Evolutionary conservation across 2,797 vertebrate genomes (phyloP).

Genomic region (Gymnothorax javanicus): DNA sequence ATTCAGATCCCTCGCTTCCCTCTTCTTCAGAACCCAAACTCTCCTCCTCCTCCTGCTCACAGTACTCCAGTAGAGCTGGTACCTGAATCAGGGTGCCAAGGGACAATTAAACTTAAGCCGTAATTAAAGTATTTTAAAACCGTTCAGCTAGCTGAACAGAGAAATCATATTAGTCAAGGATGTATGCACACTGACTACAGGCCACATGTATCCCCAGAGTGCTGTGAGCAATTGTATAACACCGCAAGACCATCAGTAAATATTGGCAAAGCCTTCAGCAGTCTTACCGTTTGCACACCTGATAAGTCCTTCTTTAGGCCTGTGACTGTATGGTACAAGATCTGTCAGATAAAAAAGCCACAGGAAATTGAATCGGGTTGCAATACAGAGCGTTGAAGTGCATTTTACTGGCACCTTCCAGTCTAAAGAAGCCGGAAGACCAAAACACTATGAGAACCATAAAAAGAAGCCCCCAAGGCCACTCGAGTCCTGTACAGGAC

Average conservation of each 20-base stretch:
- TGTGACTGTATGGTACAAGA: constrained; percentile 92
- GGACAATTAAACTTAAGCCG: not conserved
- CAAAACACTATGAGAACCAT: not conserved
- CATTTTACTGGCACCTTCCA: not conserved
- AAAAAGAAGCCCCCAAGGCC: not conserved
- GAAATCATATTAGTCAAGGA: not conserved
- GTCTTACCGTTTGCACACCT: constrained; percentile 86
- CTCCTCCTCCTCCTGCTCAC: constrained; percentile 40
- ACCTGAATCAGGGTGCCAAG: constrained; percentile 63
- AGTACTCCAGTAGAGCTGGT: constrained; percentile 83
- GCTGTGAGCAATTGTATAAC: not conserved
- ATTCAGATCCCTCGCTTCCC: constrained; percentile 36
- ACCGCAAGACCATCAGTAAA: no score
- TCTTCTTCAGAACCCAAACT: constrained; percentile 68
- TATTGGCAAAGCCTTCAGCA: not conserved
- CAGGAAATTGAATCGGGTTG: not conserved
- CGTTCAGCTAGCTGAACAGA: not conserved
- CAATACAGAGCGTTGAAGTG: not conserved
- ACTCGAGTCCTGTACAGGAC: not conserved
- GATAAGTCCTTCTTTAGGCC: constrained; percentile 93
- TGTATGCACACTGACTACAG: not conserved
- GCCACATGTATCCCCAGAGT: not conserved
- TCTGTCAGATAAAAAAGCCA: constrained; percentile 65
- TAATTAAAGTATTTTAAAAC: not conserved
- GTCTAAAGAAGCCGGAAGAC: not conserved